Percentiles rank a stretch among this genome's conserved stretches.
These are phyloP conservation scores for Drosophila emarginata DNA, from an alignment of 2,888 invertebrate species.

Conservation along the genomic window DNA sequence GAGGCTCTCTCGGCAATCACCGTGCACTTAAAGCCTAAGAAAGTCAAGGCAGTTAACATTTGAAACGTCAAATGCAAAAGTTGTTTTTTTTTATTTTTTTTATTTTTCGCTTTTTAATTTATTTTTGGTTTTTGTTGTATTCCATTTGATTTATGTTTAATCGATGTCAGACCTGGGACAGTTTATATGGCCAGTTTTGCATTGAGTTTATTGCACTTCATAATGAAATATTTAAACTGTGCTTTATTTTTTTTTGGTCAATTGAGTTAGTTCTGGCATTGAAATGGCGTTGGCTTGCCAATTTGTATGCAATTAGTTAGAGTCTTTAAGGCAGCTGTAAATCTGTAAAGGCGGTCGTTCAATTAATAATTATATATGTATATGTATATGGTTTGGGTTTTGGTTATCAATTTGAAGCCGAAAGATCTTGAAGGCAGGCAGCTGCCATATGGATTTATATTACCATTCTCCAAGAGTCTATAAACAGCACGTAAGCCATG, in stretches of 20 bases:
- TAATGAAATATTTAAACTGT: constrained; percentile 13
- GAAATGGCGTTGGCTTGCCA: constrained; percentile 48
- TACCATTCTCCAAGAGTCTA: constrained; percentile 56
- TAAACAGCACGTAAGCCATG: constrained; percentile 66
- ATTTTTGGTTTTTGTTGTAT: not conserved
- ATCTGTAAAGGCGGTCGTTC: constrained; percentile 56
- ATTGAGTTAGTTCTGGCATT: constrained; percentile 49
- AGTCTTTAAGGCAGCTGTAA: constrained; percentile 40
- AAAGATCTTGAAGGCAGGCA: constrained; percentile 18
- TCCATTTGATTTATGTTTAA: constrained; percentile 61
- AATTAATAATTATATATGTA: constrained; percentile 47
- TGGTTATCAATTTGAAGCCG: constrained; percentile 14
- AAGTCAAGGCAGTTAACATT: constrained; percentile 67
- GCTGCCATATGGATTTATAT: constrained; percentile 39
- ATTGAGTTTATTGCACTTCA: constrained; percentile 45
- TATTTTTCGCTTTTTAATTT: not conserved
- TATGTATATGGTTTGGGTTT: not conserved
- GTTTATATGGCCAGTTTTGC: constrained; percentile 44
- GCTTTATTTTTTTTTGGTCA: constrained; percentile 37
- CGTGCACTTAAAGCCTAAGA: constrained; percentile 51
- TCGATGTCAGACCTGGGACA: constrained; percentile 33
- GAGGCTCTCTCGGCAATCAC: constrained; percentile 8
- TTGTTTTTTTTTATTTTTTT: constrained; percentile 39
- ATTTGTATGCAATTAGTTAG: constrained; percentile 65
- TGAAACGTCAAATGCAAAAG: constrained; percentile 52